Evolutionary conservation across 2,888 invertebrate species (phyloP), one percentile per base, ranked within the genome.

Genomic region (Ophraella communa): DNA sequence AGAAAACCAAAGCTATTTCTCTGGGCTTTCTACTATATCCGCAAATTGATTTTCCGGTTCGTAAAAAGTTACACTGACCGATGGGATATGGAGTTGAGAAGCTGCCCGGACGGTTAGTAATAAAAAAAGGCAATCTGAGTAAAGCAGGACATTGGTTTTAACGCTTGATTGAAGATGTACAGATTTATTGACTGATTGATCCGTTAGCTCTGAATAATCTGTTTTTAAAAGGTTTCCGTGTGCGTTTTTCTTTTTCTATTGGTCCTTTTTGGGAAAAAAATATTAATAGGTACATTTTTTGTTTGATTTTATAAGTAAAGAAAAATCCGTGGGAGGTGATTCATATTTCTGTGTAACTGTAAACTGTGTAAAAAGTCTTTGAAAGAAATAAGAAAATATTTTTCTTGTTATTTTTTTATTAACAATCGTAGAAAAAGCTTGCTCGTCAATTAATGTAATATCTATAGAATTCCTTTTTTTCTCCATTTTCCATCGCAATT

Each of bases 41-140:
- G 52, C 45, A 70, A 70, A 70, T 70, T 70, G 70, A 70, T 70
- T 70, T 62, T 66, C 58, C 52, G 60, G 55, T 56, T 61, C 61
- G 61, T 57, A 61, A 65, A 65, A 49, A 61, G 42, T 53, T 53
- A 52, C 65, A 42, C 39, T 61, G 65, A 61, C 61, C 61, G 56
- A 65, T 61, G 42, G 39, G 51, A 35, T 18, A 49, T n/a, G n/a
- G 61, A 57, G 49, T 39, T 52, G 47, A 51, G 45, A 44, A 54
- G 54, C 33, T 47, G 45, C 8, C 23, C 14, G 44, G 44, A 56
- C 4, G 47, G 20, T n/a, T 47, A 21, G 23, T 23, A 35, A 33
- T 30, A 58, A 47, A 49, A 21, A 53, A 53, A 35, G 21, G 35
- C 20, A 35, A 49, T 49, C 35, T 30, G 33, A 33, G 23, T 11